Base-by-base conservation (phyloP, 2,888 invertebrate genomes). In the Zootermopsis nevadensis region DNA sequence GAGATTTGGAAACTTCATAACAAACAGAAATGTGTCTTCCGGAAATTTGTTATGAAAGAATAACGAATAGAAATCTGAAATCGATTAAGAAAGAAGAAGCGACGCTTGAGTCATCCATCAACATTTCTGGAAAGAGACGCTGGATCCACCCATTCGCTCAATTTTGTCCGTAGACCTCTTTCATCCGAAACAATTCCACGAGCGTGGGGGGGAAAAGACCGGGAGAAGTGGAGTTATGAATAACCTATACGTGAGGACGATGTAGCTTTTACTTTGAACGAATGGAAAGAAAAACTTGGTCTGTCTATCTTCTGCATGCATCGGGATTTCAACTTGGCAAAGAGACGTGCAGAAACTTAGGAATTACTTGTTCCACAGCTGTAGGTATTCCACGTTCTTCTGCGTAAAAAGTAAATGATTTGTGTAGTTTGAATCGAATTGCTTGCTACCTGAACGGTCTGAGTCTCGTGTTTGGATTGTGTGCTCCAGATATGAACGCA, bases 261-360 rank as follows among this genome's bases (percentile, higher is more conserved):
- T 33, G 69, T 33, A 74, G 38, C 74, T 74, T 38, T 74, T n/a
- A 60, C 60, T 60, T 60, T n/a, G 60, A 60, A n/a, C 53, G 15
- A 60, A 1, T 6, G 60, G 15, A 74, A 38, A 69, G 69, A 38
- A 74, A 38, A n/a, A 74, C 35, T 38, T 74, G 35, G 31, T 0
- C 74, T 74, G n/a, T 74, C 35, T 74, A 74, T 74, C 38, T 74
- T n/a, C n/a, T 74, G n/a, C n/a, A 74, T 74, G 74, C 38, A 38
- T 74, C 74, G 74, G 38, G 74, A 74, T 69, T 74, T 74, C 74
- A 38, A 12, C 74, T 38, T 31, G 33, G 69, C 66, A 33, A 30
- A 19, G 69, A 33, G 38, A 74, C 74, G 74, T 74, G 74, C 74
- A 74, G 74, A 27, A 38, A 74, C 35, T 74, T 0, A 3, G n/a